Base-by-base conservation (phyloP, 2,888 invertebrate species). In the Cephonodes hylas region DNA sequence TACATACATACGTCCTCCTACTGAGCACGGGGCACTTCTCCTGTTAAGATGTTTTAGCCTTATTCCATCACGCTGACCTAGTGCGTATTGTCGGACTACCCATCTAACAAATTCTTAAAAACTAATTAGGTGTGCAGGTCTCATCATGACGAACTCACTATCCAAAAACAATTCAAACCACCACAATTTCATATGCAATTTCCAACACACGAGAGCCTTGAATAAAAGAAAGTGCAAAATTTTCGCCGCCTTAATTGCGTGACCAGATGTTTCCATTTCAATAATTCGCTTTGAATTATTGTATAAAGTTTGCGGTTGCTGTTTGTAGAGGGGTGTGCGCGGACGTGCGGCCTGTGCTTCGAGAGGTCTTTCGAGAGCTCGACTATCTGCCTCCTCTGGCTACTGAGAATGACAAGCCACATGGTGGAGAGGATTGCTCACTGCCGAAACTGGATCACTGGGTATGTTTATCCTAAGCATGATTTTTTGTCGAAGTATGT, bases 291-390 rank as follows among this genome's bases (percentile, higher is more conserved):
- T 18, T 53, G 31, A 31, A 53, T 53, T 31, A 31, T 27, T 53
- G 8, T 31, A 53, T 8, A 8, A n/a, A 45, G 18, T 48, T 53
- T 31, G 25, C 18, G 18, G n/a, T 18, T 2, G 2, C 7, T 18
- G 15, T 22, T 20, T 44, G 20, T 2, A 20, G 44, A 20, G 0
- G 7, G 20, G 61, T 80, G 27, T 86, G 88, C 25, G 68, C 74
- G 1, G 86, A 88, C 62, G 86, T 88, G 22, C 73, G 85, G 0
- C 71, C 75, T 0, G 78, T 88, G 1, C 76, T 89, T 0, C 79
- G 86, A 3, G 76, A 77, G 13, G 85, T 87, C 48, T 87, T 89
- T 68, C 77, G 84, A 0, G 83, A 80, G 22, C 59, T 77, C 7
- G 79, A 83, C 62, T 69, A 64, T 62, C 73, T 83, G 23, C 83